These are phyloP conservation scores for Leucophenga varia DNA, from an alignment of 1,140 invertebrate species.

Conservation along the genomic window DNA sequence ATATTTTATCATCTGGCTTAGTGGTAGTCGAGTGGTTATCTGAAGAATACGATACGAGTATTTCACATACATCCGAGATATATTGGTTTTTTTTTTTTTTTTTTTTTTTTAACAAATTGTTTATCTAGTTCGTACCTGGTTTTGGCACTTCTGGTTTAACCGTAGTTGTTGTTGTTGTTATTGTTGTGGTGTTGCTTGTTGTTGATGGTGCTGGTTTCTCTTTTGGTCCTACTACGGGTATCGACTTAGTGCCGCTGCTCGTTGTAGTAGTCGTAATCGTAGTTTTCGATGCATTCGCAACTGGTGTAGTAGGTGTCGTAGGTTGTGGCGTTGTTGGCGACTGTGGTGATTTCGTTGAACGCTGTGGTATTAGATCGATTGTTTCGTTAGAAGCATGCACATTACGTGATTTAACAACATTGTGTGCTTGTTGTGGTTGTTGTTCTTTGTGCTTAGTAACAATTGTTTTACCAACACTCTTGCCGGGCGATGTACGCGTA, in stretches of 20 bases:
- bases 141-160: slow-evolving; percentile 20
- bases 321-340: slow-evolving; percentile 8
- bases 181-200: slow-evolving; percentile 7
- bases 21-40: slow-evolving; percentile 33
- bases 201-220: too few relatives aligned
- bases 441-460: slow-evolving; percentile 25
- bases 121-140: slow-evolving; percentile 51
- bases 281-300: slow-evolving; percentile 13
- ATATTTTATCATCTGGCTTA: slow-evolving; percentile 53
- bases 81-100: slow-evolving; percentile 13
- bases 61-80: slow-evolving; percentile 19
- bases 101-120: too few relatives aligned
- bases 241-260: neutral
- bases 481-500: slow-evolving; percentile 29
- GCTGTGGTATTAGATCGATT: slow-evolving; percentile 34
- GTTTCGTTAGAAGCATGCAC: slow-evolving; percentile 34
- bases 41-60: slow-evolving; percentile 44
- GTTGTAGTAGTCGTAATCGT: slow-evolving; percentile 14
- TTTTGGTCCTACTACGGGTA: too few relatives aligned
- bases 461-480: slow-evolving; percentile 30
- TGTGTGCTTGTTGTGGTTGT: slow-evolving; percentile 17
- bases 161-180: slow-evolving; percentile 1
- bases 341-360: slow-evolving; percentile 29
- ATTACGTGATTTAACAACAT: slow-evolving; percentile 29
- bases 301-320: slow-evolving; percentile 6